Evolutionary conservation across 2,888 invertebrate genomes (phyloP), one percentile per base, ranked within the genome.

Genomic region (Mycogona germanica): DNA sequence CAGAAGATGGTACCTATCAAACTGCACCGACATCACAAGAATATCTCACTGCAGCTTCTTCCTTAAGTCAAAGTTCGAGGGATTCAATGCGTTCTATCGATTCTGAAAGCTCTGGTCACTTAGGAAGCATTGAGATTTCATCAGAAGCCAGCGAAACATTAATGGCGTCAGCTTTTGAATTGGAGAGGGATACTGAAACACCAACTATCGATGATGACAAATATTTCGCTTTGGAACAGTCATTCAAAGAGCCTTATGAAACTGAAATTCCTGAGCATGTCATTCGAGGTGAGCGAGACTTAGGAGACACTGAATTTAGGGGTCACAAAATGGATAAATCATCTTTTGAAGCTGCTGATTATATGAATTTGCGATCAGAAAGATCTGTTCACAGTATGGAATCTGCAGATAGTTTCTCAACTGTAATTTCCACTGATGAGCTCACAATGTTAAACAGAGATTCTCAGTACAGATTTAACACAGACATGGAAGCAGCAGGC

Each of bases 91-190:
- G 82, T 66, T 89, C 89, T 56, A 73, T 91, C 41, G 87, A 88
- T 65, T 91, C 89, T 2, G 84, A 89, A 69, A 87, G 85, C 60
- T 89, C 89, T 0, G 88, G 87, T 19, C 84, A 89, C 68, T 75
- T 91, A 55, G 88, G 84, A 1, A 89, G 89, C 65, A 79, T 89
- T 59, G 91, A 91, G 71, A 70, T 74, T 45, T 81, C 88, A 35
- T 92, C 92, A 30, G 93, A 95, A 69, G 76, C 84, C 26, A 92
- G 92, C 1, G 93, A 93, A 72, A 96, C 95, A 1, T 71, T 96
- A 7, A 84, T 96, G 9, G 88, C 92, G 14, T 92, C 95, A 2
- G 83, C 85, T 7, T 81, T 84, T 65, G 89, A 89, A 67, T 70
- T 54, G 30, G 71, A 71, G 52, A 64, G 67, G 40, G 70, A 71